Evolutionary conservation across 2,797 vertebrate genomes (phyloP).

Genomic region (Anableps anableps): DNA sequence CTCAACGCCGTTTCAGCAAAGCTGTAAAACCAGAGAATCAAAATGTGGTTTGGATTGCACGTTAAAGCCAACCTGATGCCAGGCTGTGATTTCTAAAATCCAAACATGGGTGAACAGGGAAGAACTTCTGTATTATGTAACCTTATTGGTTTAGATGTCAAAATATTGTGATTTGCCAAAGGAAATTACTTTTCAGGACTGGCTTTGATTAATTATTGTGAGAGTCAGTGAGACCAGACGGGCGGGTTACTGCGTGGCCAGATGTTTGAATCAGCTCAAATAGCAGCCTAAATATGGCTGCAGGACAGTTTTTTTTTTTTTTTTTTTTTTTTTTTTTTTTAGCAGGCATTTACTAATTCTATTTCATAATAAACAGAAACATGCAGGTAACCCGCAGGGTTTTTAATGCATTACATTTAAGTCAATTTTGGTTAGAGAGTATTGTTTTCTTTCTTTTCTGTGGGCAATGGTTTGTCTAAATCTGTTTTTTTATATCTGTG

Average conservation of each 20-base stretch:
- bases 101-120: background rate
- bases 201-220: slow-evolving; percentile 31
- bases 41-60: background rate
- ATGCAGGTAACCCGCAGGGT: background rate
- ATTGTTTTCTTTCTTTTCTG: background rate
- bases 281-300: background rate
- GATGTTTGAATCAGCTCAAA: slow-evolving; percentile 12
- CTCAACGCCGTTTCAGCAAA: background rate
- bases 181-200: slow-evolving; percentile 32
- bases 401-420: background rate
- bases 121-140: slow-evolving; percentile 39
- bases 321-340: background rate
- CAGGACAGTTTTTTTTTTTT: background rate
- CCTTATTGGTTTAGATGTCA: slow-evolving; percentile 13
- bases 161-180: slow-evolving; percentile 28
- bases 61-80: background rate
- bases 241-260: background rate
- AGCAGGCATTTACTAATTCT: background rate
- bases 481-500: background rate
- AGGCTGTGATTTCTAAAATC: slow-evolving; percentile 19
- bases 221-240: background rate
- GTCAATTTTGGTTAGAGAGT: background rate
- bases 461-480: background rate
- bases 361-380: background rate
- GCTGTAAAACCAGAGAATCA: background rate